Evolutionary conservation across 2,797 vertebrate genomes (phyloP).

Genomic region (Rhadinocentrus ornatus): DNA sequence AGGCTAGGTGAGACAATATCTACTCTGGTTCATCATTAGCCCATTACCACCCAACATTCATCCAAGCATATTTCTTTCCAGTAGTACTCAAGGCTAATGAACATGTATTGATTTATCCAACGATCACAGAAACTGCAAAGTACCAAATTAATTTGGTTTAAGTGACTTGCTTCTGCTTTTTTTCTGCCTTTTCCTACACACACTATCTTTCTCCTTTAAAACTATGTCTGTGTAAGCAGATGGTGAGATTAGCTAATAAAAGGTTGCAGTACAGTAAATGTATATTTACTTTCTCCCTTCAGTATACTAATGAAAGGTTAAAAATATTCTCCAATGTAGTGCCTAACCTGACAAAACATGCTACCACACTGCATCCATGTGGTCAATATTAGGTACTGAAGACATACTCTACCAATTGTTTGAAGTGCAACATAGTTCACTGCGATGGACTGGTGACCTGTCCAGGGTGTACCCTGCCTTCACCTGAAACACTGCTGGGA

Average conservation of each 20-base stretch:
- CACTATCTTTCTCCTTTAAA: neutral
- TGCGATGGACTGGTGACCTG: no score
- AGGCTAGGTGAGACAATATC: conserved; percentile 53
- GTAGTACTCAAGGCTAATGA: conserved; percentile 66
- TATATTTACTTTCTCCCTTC: neutral
- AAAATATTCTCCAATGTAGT: neutral
- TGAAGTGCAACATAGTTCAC: neutral
- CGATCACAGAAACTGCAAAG: conserved; percentile 63
- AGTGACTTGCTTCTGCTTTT: conserved; percentile 55
- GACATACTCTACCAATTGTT: neutral
- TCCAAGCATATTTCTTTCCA: conserved; percentile 59
- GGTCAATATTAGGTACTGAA: conserved; percentile 50
- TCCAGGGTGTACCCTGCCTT: no score
- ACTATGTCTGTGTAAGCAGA: conserved; percentile 34
- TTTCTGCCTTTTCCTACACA: conserved; percentile 8
- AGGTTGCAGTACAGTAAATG: conserved; percentile 21
- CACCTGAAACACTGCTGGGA: no score
- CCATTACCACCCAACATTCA: conserved; percentile 54
- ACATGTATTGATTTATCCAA: conserved; percentile 71
- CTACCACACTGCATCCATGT: conserved; percentile 71
- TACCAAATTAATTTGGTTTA: conserved; percentile 70
- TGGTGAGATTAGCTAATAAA: conserved; percentile 39
- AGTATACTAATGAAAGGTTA: conserved; percentile 10
- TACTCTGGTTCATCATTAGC: conserved; percentile 60
- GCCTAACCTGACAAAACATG: conserved; percentile 32